Base-by-base conservation (phyloP, 2,113 vertebrate genomes). In the Rhizomys pruinosus region DNA sequence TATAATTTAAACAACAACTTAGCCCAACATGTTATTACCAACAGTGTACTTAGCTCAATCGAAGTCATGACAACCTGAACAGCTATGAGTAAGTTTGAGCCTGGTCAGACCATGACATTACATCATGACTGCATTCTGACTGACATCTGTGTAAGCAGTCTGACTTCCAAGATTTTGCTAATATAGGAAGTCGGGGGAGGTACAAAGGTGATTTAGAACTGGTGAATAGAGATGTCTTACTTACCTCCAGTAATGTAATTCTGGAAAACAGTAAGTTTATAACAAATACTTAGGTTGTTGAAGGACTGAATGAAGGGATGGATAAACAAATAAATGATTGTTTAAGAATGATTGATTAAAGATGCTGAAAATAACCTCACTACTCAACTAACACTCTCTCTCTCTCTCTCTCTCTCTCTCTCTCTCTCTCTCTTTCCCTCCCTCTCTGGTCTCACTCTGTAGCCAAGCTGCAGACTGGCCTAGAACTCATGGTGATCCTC, bases 21-120 rank as follows among this genome's bases (percentile, higher is more conserved):
- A 93, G 52, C 81, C 89, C 87, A 95, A 87, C 68, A 23, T 93
- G 69, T 94, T 95, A 93, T 96, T 96, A 96, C 17, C 84, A 95
- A 94, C 81, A 90, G 64, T 86, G 37, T 78, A 82, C 73, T 96
- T 95, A 96, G 87, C 86, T 87, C 68, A 19, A 20, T 0, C 69
- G 92, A 93, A 79, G 92, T 79, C 59, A 79, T 87, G 90, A 74
- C 68, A 68, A 22, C 15, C 23, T 22, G 72, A 85, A 52, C 27
- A 68, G 68, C 73, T 59, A 20, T 78, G 55, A 77, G 78, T 84
- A 84, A 85, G 15, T 37, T 20, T 59, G 64, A 91, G 57, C 64
- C 69, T 66, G 52, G 72, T 42, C 81, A 95, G 78, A 92, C 23
- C 42, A 27, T 29, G 77, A 57, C 71, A 27, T 86, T 55, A 3